Evolutionary conservation across 2,113 vertebrate species (phyloP), one percentile per base, ranked within the genome.

Genomic region (Emydocephalus ijimae): DNA sequence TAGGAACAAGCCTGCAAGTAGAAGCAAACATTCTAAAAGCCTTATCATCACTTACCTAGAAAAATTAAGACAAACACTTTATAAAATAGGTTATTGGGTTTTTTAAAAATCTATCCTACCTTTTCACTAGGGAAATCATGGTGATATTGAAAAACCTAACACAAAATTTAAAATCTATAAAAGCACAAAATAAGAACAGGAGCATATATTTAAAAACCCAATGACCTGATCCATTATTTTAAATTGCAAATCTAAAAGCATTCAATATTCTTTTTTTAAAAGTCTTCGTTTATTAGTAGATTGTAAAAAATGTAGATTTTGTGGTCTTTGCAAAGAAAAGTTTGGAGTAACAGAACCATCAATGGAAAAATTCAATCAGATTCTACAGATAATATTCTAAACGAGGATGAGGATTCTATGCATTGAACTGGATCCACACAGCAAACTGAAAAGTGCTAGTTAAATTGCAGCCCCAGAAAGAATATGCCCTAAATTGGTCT

Each of bases 1-100:
- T 99, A 99, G 0, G 99, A 99, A 93, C 99, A 99, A 0, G 99
- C 99, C 99, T 99, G 93, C 29, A 95, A 61, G 9, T 87, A 95
- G 0, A 95, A 87, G 45, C 52, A 18, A 94, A 52, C 85, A 52
- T 94, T 23, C 93, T 45, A 90, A 55, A 92, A 90, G 18, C 69
- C 54, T 89, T 56, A 94, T 61, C 48, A 52, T 61, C 20, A 81
- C 14, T 90, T 61, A 93, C 5, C 4, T 57, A 5, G 3, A 93
- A 5, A 43, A 59, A 87, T 45, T 26, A 90, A 48, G 55, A 86
- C 23, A 23, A n/a, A 69, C 1, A 50, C 21, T 15, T 34, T 11
- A 34, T 50, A 34, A 39, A 23, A 24, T 24, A 15, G n/a, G 8
- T 39, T 10, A 10, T 24, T 23, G n/a, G 61, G 10, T 88, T 52